Conservation (phyloP, 2,113 vertebrate species). For the Crotalus tigris region DNA sequence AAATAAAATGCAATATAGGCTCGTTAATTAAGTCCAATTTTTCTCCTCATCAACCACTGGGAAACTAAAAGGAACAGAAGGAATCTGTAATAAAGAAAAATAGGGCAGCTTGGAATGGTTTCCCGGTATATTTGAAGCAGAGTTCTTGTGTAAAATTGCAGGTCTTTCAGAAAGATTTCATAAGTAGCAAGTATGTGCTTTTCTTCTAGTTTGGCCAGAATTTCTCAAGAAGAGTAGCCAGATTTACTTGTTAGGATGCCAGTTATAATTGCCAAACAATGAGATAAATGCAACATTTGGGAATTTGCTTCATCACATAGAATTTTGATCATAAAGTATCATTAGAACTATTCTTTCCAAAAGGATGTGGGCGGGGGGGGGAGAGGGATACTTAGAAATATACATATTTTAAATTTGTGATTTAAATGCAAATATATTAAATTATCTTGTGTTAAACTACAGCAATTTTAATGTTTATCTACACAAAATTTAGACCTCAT, state of each 20-base stretch:
- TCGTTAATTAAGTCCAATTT: constrained; percentile 35
- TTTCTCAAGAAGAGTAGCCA: background rate
- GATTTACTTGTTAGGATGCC: background rate
- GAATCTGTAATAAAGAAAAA: constrained; percentile 18
- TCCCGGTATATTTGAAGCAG: background rate
- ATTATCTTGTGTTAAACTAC: background rate
- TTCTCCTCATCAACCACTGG: constrained; percentile 33
- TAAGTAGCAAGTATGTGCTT: background rate
- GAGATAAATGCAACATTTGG: background rate
- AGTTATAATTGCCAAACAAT: background rate
- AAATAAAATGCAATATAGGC: constrained; percentile 27
- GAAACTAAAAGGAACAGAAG: constrained; percentile 35
- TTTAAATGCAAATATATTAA: background rate
- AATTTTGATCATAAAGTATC: rapidly evolving
- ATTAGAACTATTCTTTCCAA: background rate
- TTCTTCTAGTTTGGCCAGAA: background rate
- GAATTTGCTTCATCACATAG: background rate
- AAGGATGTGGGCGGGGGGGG: background rate
- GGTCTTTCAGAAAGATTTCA: background rate
- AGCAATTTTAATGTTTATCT: background rate
- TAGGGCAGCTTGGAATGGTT: constrained; percentile 16
- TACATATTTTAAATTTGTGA: background rate
- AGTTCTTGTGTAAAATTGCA: background rate
- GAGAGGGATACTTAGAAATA: background rate
- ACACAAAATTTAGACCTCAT: background rate